phyloP scores from a whole-genome alignment of 2,113 vertebrate species.

The Axis porcinus region DNA sequence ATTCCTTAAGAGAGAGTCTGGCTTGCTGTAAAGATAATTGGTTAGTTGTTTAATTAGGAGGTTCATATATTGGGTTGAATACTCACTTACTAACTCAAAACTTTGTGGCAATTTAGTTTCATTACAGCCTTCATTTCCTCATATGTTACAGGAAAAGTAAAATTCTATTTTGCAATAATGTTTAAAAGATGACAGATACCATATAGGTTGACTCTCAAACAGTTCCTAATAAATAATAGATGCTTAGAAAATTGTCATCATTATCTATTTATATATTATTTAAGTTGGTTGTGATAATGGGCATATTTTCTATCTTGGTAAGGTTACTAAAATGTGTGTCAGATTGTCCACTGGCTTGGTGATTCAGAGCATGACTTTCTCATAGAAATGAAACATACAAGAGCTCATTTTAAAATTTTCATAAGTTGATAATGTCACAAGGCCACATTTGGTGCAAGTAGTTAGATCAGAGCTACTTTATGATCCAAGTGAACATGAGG shows the following conservation, averaged over 20 bases:
- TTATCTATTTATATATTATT: not conserved
- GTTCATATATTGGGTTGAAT: not conserved
- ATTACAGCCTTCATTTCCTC: not conserved
- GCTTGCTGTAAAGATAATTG: not conserved
- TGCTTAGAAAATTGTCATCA: not conserved
- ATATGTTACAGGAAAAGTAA: not conserved
- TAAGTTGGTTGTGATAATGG: not conserved
- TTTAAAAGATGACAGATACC: not conserved
- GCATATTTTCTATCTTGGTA: not conserved
- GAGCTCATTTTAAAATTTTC: slow-evolving; percentile 11
- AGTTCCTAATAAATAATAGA: slow-evolving; percentile 12
- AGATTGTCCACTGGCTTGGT: slow-evolving; percentile 21
- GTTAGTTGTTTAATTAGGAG: not conserved
- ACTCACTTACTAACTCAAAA: not conserved
- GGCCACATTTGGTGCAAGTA: not conserved
- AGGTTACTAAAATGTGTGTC: slow-evolving; percentile 7
- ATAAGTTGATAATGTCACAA: not conserved
- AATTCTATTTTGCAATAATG: not conserved
- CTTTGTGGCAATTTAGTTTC: not conserved
- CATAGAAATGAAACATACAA: slow-evolving; percentile 31
- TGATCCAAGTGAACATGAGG: not conserved
- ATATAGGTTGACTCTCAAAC: not conserved
- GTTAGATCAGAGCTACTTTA: slow-evolving; percentile 2
- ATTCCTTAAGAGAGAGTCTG: slow-evolving; percentile 11
- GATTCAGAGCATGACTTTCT: slow-evolving; percentile 42